Conservation (phyloP, 2,888 invertebrate species). For the Leucophenga maculata region DNA sequence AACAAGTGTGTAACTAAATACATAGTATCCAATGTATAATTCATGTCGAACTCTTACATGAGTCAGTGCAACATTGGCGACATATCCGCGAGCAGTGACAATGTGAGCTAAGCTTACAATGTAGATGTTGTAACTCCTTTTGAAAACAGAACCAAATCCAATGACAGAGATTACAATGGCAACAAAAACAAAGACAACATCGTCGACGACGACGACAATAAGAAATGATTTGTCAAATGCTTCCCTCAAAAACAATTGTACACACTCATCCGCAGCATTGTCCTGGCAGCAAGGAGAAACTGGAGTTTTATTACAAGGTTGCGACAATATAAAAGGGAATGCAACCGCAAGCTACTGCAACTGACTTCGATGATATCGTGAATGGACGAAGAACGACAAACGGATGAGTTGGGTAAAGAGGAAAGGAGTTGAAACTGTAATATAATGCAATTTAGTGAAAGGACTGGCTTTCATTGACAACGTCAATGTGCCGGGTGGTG, state of each 20-base stretch:
- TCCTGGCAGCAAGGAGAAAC: slow-evolving; percentile 18
- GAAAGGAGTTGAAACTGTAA: not conserved
- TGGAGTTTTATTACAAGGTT: slow-evolving; percentile 55
- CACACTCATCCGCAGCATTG: not conserved
- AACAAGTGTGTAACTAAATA: no score
- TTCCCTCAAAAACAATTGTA: not conserved
- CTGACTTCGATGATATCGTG: slow-evolving; percentile 18
- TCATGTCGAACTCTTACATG: slow-evolving; percentile 11
- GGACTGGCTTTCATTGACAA: not conserved
- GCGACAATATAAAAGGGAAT: slow-evolving; percentile 48
- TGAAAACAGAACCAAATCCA: slow-evolving; percentile 25
- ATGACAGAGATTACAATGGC: slow-evolving; percentile 29
- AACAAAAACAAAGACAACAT: slow-evolving; percentile 35
- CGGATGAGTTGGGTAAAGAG: slow-evolving; percentile 10
- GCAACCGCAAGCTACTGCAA: slow-evolving; percentile 26
- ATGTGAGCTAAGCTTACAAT: slow-evolving; percentile 46
- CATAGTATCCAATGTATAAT: slow-evolving; percentile 11
- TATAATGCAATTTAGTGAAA: slow-evolving; percentile 17
- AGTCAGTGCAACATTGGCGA: not conserved
- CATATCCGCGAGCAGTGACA: slow-evolving; percentile 53
- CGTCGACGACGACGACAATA: slow-evolving; percentile 24
- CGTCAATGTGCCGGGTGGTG: not conserved
- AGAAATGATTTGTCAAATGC: slow-evolving; percentile 63
- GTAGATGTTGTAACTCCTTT: not conserved
- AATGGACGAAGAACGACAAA: slow-evolving; percentile 26